Percentiles rank a stretch among this genome's conserved stretches.
Conservation (phyloP, 2,888 invertebrate species). For the Lithophane leautieri region DNA sequence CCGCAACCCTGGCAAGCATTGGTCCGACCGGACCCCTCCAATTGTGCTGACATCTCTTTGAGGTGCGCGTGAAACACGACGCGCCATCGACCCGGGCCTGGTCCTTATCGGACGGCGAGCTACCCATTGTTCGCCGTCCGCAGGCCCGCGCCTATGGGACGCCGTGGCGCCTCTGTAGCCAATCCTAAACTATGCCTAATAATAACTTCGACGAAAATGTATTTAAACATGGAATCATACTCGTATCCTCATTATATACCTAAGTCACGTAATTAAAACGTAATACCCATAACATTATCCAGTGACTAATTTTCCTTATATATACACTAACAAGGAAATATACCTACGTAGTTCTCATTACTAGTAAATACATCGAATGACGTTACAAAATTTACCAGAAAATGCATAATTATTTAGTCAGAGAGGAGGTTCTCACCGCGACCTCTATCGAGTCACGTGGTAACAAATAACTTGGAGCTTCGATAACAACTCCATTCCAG, state of each 20-base stretch:
- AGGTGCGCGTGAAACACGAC: no score
- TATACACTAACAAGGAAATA: constrained; percentile 18
- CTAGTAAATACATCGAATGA: constrained; percentile 21
- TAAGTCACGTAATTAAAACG: constrained; percentile 33
- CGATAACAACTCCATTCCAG: not conserved
- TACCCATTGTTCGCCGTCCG: no score
- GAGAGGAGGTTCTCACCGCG: not conserved
- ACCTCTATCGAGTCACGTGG: not conserved
- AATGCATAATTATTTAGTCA: constrained; percentile 6
- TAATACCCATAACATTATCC: constrained; percentile 2
- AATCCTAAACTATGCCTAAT: not conserved
- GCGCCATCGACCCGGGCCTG: no score
- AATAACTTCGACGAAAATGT: constrained; percentile 10
- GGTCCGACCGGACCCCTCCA: no score
- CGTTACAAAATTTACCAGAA: constrained; percentile 26
- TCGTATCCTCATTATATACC: constrained; percentile 11
- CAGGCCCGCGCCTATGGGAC: no score
- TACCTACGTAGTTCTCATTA: constrained; percentile 20
- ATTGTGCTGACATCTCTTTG: no score
- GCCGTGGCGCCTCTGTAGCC: no score
- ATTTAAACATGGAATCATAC: not conserved
- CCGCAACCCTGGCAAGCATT: no score
- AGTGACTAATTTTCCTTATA: constrained; percentile 33
- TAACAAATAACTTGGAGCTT: not conserved
- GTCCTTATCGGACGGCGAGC: no score